Percentiles rank a stretch among this genome's conserved stretches.
Evolutionary conservation across 2,797 vertebrate genomes (phyloP).

Genomic region (Serranus cabrilla): DNA sequence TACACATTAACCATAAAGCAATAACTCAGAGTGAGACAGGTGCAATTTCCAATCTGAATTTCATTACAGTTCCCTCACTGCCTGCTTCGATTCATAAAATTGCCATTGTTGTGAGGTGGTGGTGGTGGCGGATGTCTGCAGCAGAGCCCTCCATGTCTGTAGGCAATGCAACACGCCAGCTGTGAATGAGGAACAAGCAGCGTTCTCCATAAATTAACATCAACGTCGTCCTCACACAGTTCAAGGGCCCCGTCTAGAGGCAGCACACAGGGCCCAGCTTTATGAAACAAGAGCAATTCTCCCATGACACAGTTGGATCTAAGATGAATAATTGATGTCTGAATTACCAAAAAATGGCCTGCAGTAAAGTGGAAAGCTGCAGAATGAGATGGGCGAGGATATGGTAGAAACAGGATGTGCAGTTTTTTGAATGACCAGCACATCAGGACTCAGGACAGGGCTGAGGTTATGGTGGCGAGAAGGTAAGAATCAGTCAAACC

Average conservation of each 20-base stretch:
- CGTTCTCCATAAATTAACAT: conserved; percentile 72
- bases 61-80: conserved; percentile 67
- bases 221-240: conserved; percentile 28
- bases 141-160: conserved; percentile 51
- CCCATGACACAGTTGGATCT: conserved; percentile 57
- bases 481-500: too few relatives aligned
- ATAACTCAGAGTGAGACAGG: conserved; percentile 80
- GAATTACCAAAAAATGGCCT: conserved; percentile 49
- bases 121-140: conserved; percentile 36
- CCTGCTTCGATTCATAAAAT: conserved; percentile 50
- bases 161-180: conserved; percentile 61
- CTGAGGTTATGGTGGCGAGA: background rate
- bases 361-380: conserved; percentile 27
- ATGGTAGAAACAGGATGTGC: conserved; percentile 20
- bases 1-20: conserved; percentile 70
- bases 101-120: conserved; percentile 64
- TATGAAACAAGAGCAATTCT: conserved; percentile 66
- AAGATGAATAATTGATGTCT: conserved; percentile 73
- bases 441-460: conserved; percentile 2
- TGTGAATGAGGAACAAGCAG: conserved; percentile 71
- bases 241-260: conserved; percentile 52
- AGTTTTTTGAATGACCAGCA: conserved; percentile 31
- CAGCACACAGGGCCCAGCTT: conserved; percentile 47
- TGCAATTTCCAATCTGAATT: conserved; percentile 78
- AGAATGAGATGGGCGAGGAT: conserved; percentile 33